Conservation (phyloP, 2,888 invertebrate species). For the Entomobrya multifasciata region DNA sequence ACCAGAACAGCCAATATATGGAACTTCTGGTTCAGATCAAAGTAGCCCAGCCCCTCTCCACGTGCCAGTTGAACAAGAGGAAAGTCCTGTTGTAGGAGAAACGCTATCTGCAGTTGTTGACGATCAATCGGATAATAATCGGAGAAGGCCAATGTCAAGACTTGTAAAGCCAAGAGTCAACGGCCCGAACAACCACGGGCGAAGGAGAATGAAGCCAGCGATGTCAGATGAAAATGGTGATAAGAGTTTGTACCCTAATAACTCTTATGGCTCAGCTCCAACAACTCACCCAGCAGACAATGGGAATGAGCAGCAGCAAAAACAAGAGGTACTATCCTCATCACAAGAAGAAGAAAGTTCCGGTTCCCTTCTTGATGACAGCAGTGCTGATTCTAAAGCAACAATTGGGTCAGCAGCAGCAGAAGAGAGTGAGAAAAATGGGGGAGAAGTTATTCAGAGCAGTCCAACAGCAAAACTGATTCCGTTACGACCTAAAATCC, state of each 20-base stretch:
- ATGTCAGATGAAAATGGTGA: background rate
- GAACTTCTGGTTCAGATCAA: constrained; percentile 31
- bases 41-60: constrained; percentile 40
- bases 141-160: constrained; percentile 64
- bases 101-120: background rate
- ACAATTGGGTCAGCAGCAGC: constrained; percentile 60
- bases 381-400: background rate
- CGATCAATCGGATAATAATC: constrained; percentile 42
- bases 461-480: constrained; percentile 63
- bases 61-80: constrained; percentile 22
- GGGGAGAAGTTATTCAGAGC: constrained; percentile 32
- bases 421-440: background rate
- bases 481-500: constrained; percentile 58
- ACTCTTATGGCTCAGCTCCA: constrained; percentile 52
- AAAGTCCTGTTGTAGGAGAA: background rate
- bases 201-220: constrained; percentile 15
- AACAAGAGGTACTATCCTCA: background rate
- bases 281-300: constrained; percentile 29
- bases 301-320: background rate
- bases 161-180: constrained; percentile 55
- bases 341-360: background rate
- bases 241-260: constrained; percentile 16
- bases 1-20: background rate
- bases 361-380: background rate
- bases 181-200: background rate